Evolutionary conservation across 2,797 vertebrate species (phyloP).

Genomic region (Liparis tanakae): DNA sequence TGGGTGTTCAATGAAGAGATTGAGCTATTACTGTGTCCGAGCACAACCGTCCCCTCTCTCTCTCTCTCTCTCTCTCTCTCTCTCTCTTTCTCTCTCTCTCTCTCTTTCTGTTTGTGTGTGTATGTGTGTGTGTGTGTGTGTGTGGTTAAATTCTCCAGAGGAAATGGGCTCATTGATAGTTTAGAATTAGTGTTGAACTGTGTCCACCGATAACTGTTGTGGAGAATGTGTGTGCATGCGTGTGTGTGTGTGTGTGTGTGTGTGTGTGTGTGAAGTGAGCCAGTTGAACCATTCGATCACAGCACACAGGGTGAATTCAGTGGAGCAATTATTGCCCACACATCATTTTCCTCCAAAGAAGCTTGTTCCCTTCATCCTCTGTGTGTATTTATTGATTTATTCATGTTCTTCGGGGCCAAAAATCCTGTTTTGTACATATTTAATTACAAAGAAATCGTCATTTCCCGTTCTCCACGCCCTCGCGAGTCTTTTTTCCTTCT

Average conservation of each 20-base stretch:
- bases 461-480: slow-evolving; percentile 6
- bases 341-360: slow-evolving; percentile 44
- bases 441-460: neutral
- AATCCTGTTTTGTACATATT: slow-evolving; percentile 2
- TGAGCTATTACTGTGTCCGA: slow-evolving; percentile 36
- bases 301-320: slow-evolving; percentile 46
- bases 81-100: too few relatives aligned
- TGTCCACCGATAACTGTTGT: slow-evolving; percentile 57
- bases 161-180: slow-evolving; percentile 39
- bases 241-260: slow-evolving; percentile 21
- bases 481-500: slow-evolving; percentile 13
- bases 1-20: slow-evolving; percentile 36
- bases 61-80: too few relatives aligned
- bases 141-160: slow-evolving; percentile 33
- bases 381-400: slow-evolving; percentile 2
- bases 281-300: slow-evolving; percentile 60
- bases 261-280: slow-evolving; percentile 29
- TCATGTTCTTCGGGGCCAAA: neutral
- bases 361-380: neutral
- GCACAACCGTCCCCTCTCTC: neutral
- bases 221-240: slow-evolving; percentile 22
- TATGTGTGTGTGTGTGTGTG: slow-evolving; percentile 2
- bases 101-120: neutral
- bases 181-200: slow-evolving; percentile 49
- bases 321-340: slow-evolving; percentile 40